Conservation (phyloP, 2,888 invertebrate species). For the Limnephilus auricula region DNA sequence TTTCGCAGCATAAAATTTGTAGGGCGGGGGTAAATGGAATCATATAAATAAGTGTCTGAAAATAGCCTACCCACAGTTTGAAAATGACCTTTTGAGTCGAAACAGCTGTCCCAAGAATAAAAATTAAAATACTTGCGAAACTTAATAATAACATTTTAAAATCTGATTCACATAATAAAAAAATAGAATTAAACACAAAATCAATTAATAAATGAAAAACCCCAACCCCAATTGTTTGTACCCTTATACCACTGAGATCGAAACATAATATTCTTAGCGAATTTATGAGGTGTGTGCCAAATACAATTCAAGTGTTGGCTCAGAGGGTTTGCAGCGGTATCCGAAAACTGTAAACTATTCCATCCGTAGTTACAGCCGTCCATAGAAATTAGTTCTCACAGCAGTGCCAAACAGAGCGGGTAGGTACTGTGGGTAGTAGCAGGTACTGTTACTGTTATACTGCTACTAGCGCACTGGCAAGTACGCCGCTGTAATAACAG, state of each 20-base stretch:
- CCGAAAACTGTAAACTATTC: constrained; percentile 2
- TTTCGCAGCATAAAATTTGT: too few relatives aligned
- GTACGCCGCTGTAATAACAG: neutral
- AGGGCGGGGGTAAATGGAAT: too few relatives aligned
- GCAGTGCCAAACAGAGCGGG: constrained; percentile 14
- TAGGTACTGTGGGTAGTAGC: neutral
- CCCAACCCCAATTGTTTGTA: neutral
- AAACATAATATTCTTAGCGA: neutral
- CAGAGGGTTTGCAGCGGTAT: neutral
- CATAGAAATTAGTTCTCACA: constrained; percentile 34
- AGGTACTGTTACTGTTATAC: neutral
- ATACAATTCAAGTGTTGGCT: neutral
- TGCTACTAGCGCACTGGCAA: neutral
- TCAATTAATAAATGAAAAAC: too few relatives aligned
- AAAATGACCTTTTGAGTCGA: too few relatives aligned
- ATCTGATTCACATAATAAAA: too few relatives aligned
- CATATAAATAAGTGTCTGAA: too few relatives aligned
- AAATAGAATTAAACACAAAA: neutral
- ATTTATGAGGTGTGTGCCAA: neutral
- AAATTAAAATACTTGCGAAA: too few relatives aligned
- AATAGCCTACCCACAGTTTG: too few relatives aligned
- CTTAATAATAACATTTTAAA: too few relatives aligned
- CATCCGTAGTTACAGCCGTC: neutral
- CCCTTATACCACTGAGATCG: neutral
- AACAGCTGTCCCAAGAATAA: too few relatives aligned